Percentiles rank a stretch among this genome's conserved stretches.
Evolutionary conservation across 2,888 invertebrate genomes (phyloP).

Genomic region (Microplitis deprimator): DNA sequence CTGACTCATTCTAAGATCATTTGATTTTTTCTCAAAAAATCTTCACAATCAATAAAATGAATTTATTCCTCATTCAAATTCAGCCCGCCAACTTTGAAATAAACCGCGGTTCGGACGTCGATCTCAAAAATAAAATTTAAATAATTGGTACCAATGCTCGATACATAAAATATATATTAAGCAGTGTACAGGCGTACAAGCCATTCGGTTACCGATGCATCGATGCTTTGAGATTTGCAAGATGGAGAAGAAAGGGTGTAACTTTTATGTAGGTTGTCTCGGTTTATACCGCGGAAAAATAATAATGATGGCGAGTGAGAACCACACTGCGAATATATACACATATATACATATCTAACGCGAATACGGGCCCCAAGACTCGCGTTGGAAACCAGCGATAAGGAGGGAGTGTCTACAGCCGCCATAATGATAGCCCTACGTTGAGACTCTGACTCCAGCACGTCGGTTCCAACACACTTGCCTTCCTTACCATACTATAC

Average conservation of each 20-base stretch:
- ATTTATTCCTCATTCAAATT: no score
- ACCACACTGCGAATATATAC: neutral
- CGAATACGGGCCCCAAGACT: constrained; percentile 49
- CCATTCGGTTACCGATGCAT: no score
- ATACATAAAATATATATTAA: no score
- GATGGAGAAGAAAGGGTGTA: constrained; percentile 39
- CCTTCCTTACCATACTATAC: neutral
- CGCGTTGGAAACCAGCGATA: constrained; percentile 69
- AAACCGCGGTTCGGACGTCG: no score
- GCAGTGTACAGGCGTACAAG: no score
- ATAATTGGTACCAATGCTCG: no score
- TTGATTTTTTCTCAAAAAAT: no score
- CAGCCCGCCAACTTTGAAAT: no score
- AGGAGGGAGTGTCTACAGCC: constrained; percentile 71
- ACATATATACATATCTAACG: neutral
- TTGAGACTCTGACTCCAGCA: constrained; percentile 59
- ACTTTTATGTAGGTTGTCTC: constrained; percentile 48
- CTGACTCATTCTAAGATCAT: no score
- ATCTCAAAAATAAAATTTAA: no score
- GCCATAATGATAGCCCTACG: constrained; percentile 69
- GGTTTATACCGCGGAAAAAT: constrained; percentile 63
- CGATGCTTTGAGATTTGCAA: neutral
- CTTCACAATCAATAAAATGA: no score
- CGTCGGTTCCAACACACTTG: constrained; percentile 41
- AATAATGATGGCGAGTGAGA: constrained; percentile 66